Percentiles rank a stretch among this genome's conserved stretches.
phyloP scores from a whole-genome alignment of 2,797 vertebrate genomes.

The Arctocebus calabarensis region DNA sequence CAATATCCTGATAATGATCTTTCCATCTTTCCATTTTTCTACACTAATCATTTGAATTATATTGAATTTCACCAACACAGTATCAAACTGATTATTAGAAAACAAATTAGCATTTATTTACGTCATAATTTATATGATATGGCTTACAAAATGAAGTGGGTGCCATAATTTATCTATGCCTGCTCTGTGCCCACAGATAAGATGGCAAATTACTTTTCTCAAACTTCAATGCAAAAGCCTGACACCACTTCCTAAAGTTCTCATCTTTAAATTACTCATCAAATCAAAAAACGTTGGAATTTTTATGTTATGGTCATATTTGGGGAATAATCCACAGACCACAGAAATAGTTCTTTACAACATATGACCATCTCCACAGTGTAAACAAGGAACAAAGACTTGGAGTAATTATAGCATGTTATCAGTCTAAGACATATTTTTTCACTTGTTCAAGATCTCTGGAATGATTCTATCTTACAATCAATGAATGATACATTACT shows the following conservation, averaged over 20 bases:
- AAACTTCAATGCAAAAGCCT: slow-evolving; percentile 22
- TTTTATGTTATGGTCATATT: not conserved
- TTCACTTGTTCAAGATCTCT: not conserved
- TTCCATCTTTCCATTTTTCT: not conserved
- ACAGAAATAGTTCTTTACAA: slow-evolving; percentile 45
- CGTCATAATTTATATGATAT: slow-evolving; percentile 19
- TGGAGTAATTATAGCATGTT: not conserved
- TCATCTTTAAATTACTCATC: slow-evolving; percentile 29
- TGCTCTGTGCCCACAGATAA: slow-evolving; percentile 27
- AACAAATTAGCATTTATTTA: slow-evolving; percentile 12
- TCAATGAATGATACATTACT: not conserved
- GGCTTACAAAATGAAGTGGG: slow-evolving; percentile 47
- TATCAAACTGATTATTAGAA: slow-evolving; percentile 35
- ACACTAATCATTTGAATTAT: slow-evolving; percentile 16
- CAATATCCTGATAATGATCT: slow-evolving; percentile 1
- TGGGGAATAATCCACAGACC: not conserved
- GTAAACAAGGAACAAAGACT: slow-evolving; percentile 18
- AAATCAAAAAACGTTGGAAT: not conserved
- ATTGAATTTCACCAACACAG: slow-evolving; percentile 18
- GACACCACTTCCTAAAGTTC: slow-evolving; percentile 5
- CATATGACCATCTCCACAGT: not conserved
- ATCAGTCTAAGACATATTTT: not conserved
- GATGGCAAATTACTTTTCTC: not conserved
- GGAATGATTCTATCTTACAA: not conserved
- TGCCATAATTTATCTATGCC: not conserved